Conservation (phyloP, 2,113 vertebrate genomes). For the Colinus virginianus region DNA sequence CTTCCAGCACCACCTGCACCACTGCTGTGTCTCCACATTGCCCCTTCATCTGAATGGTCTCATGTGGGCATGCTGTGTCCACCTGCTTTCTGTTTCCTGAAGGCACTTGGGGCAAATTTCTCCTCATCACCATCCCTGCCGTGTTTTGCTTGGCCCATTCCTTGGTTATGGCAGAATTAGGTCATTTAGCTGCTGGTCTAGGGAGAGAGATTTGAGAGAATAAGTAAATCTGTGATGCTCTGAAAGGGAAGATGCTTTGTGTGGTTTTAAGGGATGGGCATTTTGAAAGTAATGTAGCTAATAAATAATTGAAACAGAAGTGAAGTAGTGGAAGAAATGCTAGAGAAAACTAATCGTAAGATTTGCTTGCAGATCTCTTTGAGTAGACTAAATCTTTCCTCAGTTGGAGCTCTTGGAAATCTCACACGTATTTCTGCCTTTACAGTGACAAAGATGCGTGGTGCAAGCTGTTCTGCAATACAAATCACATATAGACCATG, state of each 20-base stretch:
- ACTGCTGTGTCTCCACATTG: not conserved
- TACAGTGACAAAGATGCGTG: not conserved
- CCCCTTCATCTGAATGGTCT: not conserved
- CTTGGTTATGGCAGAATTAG: constrained; percentile 1
- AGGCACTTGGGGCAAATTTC: not conserved
- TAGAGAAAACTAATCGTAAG: not conserved
- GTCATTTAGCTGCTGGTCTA: not conserved
- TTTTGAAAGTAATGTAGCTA: not conserved
- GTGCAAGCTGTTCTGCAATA: not conserved
- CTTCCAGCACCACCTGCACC: constrained; percentile 29
- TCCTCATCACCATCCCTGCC: not conserved
- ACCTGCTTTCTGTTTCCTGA: constrained; percentile 36
- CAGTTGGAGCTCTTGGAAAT: not conserved
- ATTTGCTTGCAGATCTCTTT: not conserved
- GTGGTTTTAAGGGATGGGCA: not conserved
- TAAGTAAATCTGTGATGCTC: not conserved
- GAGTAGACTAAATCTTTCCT: not conserved
- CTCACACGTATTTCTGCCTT: not conserved
- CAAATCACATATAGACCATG: not conserved
- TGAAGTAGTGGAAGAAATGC: not conserved
- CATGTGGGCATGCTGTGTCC: not conserved
- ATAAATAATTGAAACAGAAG: not conserved
- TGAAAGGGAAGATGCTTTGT: not conserved
- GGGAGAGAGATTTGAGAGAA: not conserved
- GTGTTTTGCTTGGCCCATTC: not conserved